A percentile compares a stretch with the other conserved stretches of the same genome.
These are phyloP conservation scores for Drosophila histrio DNA, from an alignment of 2,888 invertebrate genomes.

Conservation along the genomic window DNA sequence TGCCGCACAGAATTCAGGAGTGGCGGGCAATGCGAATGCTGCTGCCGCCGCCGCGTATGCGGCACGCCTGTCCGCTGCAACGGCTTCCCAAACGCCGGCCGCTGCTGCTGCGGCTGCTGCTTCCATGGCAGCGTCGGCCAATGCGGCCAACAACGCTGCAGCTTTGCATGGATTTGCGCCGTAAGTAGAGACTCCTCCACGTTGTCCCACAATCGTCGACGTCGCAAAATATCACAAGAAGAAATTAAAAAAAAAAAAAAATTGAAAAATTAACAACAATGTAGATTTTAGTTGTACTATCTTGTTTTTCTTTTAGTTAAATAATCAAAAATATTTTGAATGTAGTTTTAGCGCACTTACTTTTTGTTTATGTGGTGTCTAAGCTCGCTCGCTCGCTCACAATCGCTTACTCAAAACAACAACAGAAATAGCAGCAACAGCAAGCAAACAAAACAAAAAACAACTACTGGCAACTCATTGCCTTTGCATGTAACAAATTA, in stretches of 20 bases:
- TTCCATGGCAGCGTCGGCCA: slow-evolving; percentile 86
- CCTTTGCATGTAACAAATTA: slow-evolving; percentile 48
- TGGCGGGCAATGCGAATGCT: slow-evolving; percentile 60
- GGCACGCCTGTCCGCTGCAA: slow-evolving; percentile 77
- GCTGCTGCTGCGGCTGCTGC: slow-evolving; percentile 86
- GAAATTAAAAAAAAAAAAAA: slow-evolving; percentile 23
- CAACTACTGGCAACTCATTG: slow-evolving; percentile 22
- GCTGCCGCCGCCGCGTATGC: slow-evolving; percentile 81
- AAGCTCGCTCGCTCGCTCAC: slow-evolving; percentile 52
- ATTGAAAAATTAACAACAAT: slow-evolving; percentile 31
- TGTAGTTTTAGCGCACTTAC: slow-evolving; percentile 75
- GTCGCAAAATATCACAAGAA: slow-evolving; percentile 38
- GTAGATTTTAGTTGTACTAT: slow-evolving; percentile 63
- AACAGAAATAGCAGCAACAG: slow-evolving; percentile 16
- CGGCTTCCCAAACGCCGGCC: slow-evolving; percentile 85
- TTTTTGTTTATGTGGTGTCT: slow-evolving; percentile 65
- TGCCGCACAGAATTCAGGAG: slow-evolving; percentile 69
- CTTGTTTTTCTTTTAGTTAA: slow-evolving; percentile 42
- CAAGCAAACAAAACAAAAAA: background rate
- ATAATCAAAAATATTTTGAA: slow-evolving; percentile 58
- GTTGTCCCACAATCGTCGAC: slow-evolving; percentile 52
- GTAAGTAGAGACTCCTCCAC: slow-evolving; percentile 87
- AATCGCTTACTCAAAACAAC: slow-evolving; percentile 37
- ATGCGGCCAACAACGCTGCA: slow-evolving; percentile 90
- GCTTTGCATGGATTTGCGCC: slow-evolving; percentile 95